Base-by-base conservation (phyloP, 1,140 invertebrate genomes). In the Maniola jurtina region DNA sequence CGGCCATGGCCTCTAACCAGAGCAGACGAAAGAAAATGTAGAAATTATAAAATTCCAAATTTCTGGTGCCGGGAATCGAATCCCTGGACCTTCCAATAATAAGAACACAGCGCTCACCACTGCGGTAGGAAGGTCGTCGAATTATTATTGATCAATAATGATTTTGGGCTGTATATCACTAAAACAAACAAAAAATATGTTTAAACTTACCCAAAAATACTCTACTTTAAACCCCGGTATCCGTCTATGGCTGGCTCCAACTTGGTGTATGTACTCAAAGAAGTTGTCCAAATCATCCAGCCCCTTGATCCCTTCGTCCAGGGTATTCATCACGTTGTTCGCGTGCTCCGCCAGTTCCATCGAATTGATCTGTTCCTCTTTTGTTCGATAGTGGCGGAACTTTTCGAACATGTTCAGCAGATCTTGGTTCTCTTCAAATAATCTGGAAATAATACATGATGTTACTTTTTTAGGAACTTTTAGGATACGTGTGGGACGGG, bases 361-460 rank as follows among this genome's bases (percentile, higher is more conserved):
- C 66, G 95, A 96, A 71, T 94, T 93, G 50, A 94, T 94, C 77
- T 97, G 96, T 67, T 96, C 94, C 75, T 97, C 96, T 72, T 94
- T 94, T 33, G 96, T 97, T 71, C 94, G 93, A 68, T 96, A 91
- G 58, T 95, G 93, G 54, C 94, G 93, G 79, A 98, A 97, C 87
- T 96, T 96, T 56, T 94, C 93, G 84, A 98, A 98, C 85, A 98
- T 93, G 33, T 93, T 91, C 15, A 97, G 90, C 6, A 98, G 90
- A 60, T 98, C 96, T 61, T 92, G 88, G 77, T 98, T 95, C 67
- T 97, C 95, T 84, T 98, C 96, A 86, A 98, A 98, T 71, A 98
- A 91, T 86, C 97, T 98, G 62, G 3, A 64, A 69, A 10, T 15
- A 60, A 66, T 25, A 0, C 5, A 5, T 48, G 0, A 15, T 52